These are phyloP conservation scores for Drosophila ercepeae DNA, from an alignment of 1,140 invertebrate species.

Conservation along the genomic window DNA sequence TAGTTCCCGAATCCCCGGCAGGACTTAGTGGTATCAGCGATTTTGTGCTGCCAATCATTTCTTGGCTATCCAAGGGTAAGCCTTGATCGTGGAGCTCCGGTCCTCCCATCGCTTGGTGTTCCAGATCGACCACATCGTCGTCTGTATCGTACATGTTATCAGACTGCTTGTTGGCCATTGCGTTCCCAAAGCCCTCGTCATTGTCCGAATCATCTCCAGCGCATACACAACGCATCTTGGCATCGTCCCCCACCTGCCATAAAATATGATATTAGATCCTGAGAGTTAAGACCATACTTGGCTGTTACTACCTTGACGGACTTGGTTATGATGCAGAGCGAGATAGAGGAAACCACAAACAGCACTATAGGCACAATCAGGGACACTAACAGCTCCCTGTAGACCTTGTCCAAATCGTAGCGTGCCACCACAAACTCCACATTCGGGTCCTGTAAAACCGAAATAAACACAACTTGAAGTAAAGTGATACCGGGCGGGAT, in stretches of 20 bases:
- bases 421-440: conserved; percentile 85
- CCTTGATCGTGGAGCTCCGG: conserved; percentile 13
- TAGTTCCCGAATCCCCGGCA: conserved; percentile 46
- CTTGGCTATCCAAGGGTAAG: conserved; percentile 54
- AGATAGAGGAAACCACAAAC: conserved; percentile 93
- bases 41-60: conserved; percentile 80
- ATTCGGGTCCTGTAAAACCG: conserved; percentile 83
- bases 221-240: conserved; percentile 93
- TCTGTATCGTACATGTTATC: conserved; percentile 66
- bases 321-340: conserved; percentile 84
- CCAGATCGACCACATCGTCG: conserved; percentile 68
- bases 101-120: conserved; percentile 49
- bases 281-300: too few relatives aligned
- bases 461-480: conserved; percentile 1
- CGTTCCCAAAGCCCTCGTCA: conserved; percentile 58
- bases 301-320: conserved; percentile 76
- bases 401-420: conserved; percentile 91
- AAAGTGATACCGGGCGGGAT: conserved; percentile 15
- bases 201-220: conserved; percentile 83
- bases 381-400: conserved; percentile 92
- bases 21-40: conserved; percentile 77
- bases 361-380: conserved; percentile 91
- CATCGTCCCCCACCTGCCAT: conserved; percentile 90
- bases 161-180: conserved; percentile 27
- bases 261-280: too few relatives aligned